Base-by-base conservation (phyloP, 2,113 vertebrate species). In the Coturnix japonica region DNA sequence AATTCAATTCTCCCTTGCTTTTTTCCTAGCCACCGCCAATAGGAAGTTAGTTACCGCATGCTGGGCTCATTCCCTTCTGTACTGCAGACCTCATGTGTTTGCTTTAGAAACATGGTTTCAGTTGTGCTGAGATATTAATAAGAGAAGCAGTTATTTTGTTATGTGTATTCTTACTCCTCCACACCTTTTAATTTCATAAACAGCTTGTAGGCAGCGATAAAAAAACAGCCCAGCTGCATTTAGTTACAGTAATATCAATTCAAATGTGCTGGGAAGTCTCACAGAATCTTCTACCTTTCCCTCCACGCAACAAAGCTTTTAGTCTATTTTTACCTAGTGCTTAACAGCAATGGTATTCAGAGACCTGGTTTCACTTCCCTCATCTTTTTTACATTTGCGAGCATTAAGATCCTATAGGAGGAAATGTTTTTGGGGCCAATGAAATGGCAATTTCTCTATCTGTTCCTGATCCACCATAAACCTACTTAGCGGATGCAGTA, bases 101-200 rank as follows among this genome's bases (percentile, higher is more conserved):
- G 35, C 31, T 81, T 77, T 59, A 41, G 46, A 96, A 86, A 75
- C 41, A 16, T 57, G 89, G 71, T 78, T 89, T 74, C 89, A 87
- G 51, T 72, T 72, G 13, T 60, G 57, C 47, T 67, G 44, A 64
- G 44, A 64, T 72, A 57, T 5, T 70, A 56, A 44, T 14, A 71
- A 53, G 78, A 67, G 47, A 8, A 79, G 25, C 57, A 60, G 2
- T 75, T 94, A 92, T 93, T 78, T 23, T 46, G 46, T 49, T 63
- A 77, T 41, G 37, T 60, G 9, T 0, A 71, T 21, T 66, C 51
- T 80, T 77, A 49, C 14, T 81, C 37, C 57, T 87, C 90, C 78
- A 89, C 57, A 85, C 57, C 49, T 81, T 41, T 54, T 71, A 85
- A 60, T 53, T 71, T 81, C 63, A 75, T 43, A 12, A 85, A 35